Evolutionary conservation across 2,113 vertebrate species (phyloP).

Genomic region (Syngnathoides biaculeatus): DNA sequence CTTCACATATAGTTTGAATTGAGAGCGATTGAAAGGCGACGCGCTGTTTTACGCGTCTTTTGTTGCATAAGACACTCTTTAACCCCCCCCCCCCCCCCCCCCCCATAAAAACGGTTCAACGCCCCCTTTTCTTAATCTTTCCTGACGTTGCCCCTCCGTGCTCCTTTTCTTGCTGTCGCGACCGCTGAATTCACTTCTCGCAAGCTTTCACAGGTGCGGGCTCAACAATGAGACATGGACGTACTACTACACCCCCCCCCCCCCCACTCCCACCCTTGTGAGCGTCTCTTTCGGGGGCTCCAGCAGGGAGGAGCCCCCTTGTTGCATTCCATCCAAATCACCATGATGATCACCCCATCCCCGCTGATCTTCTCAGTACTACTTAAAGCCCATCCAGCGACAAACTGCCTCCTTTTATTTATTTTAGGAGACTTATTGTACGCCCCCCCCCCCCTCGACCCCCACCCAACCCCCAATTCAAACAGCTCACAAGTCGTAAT

Average conservation of each 20-base stretch:
- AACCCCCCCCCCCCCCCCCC: no score
- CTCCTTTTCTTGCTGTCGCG: constrained; percentile 3
- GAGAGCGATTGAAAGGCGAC: not conserved
- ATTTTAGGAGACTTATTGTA: not conserved
- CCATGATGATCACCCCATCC: constrained; percentile 52
- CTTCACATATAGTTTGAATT: not conserved
- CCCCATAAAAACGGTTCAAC: not conserved
- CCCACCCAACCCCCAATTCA: no score
- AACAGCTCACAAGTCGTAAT: no score
- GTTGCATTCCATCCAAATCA: constrained; percentile 63
- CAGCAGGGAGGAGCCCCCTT: constrained; percentile 12
- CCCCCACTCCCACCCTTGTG: constrained; percentile 22
- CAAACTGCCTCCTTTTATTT: not conserved
- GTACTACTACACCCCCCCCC: no score
- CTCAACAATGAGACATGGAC: not conserved
- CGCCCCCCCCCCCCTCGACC: no score
- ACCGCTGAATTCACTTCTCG: constrained; percentile 29
- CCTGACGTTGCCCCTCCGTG: not conserved
- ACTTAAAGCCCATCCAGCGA: not conserved
- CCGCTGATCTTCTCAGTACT: not conserved
- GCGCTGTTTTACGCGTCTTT: not conserved
- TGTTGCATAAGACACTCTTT: not conserved
- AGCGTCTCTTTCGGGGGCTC: constrained; percentile 38
- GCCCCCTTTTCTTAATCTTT: constrained; percentile 13
- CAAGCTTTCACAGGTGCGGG: constrained; percentile 38